Evolutionary conservation across 2,797 vertebrate species (phyloP).

Genomic region (Nannoperca australis): DNA sequence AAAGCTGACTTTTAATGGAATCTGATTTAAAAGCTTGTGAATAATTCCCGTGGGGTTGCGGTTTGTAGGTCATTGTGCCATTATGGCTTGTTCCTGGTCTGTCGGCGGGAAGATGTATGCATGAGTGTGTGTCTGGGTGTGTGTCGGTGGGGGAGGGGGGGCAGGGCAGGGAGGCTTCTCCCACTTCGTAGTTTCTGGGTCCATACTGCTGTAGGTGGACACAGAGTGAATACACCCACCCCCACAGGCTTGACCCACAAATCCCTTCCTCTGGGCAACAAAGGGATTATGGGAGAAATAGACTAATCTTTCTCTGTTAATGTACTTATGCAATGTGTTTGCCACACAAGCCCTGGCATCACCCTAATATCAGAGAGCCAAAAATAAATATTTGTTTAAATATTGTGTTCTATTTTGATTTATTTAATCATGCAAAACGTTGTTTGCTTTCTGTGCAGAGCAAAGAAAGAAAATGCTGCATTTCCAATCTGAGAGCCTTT

Average conservation of each 20-base stretch:
- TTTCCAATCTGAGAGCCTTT: slow-evolving; percentile 47
- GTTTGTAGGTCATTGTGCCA: slow-evolving; percentile 86
- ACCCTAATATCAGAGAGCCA: slow-evolving; percentile 14
- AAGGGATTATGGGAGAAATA: slow-evolving; percentile 72
- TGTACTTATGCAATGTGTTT: slow-evolving; percentile 62
- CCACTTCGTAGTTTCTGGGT: slow-evolving; percentile 42
- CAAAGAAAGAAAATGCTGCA: slow-evolving; percentile 25
- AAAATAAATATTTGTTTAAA: neutral
- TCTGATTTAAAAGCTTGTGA: slow-evolving; percentile 78
- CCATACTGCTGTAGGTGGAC: slow-evolving; percentile 48
- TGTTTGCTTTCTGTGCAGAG: neutral
- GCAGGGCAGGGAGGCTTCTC: slow-evolving; percentile 20
- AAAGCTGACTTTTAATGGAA: slow-evolving; percentile 74
- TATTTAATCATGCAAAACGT: slow-evolving; percentile 18
- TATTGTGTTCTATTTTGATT: slow-evolving; percentile 6
- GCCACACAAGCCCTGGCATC: slow-evolving; percentile 25
- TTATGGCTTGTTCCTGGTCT: slow-evolving; percentile 69
- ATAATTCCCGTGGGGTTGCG: slow-evolving; percentile 75
- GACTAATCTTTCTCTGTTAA: slow-evolving; percentile 69
- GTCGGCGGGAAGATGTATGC: slow-evolving; percentile 62
- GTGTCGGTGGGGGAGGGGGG: slow-evolving; percentile 32
- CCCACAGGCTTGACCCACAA: slow-evolving; percentile 70
- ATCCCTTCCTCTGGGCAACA: slow-evolving; percentile 68
- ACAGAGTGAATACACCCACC: slow-evolving; percentile 32
- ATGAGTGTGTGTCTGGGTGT: slow-evolving; percentile 5